These are phyloP conservation scores for Ectropis crepuscularia DNA, from an alignment of 2,888 invertebrate genomes.

Conservation along the genomic window DNA sequence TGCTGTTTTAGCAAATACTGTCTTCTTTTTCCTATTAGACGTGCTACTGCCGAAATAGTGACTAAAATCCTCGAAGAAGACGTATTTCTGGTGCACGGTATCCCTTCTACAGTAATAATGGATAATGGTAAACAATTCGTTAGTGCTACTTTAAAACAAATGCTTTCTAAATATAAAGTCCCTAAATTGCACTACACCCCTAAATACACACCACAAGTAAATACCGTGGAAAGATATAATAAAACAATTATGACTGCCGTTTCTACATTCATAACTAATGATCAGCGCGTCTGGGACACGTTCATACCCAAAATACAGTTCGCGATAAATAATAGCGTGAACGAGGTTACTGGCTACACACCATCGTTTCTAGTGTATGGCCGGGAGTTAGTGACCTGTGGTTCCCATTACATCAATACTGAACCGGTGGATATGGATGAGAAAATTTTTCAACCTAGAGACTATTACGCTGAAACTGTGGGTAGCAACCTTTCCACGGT, in stretches of 20 bases:
- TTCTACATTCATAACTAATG: slow-evolving; percentile 19
- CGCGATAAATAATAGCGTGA: slow-evolving; percentile 41
- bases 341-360: slow-evolving; percentile 39
- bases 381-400: slow-evolving; percentile 19
- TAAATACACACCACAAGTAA: slow-evolving; percentile 23
- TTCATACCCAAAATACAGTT: slow-evolving; percentile 39
- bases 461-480: slow-evolving; percentile 32
- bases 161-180: slow-evolving; percentile 41
- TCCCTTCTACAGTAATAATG: slow-evolving; percentile 42
- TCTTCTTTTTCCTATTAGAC: slow-evolving; percentile 32
- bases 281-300: slow-evolving; percentile 30
- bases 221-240: slow-evolving; percentile 42
- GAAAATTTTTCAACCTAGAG: slow-evolving; percentile 34
- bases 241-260: slow-evolving; percentile 39
- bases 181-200: slow-evolving; percentile 40
- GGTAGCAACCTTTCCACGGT: slow-evolving; percentile 9
- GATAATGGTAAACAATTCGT: slow-evolving; percentile 47
- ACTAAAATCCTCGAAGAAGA: slow-evolving; percentile 35
- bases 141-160: slow-evolving; percentile 9
- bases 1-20: slow-evolving; percentile 45
- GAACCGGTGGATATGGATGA: slow-evolving; percentile 27
- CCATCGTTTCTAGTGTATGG: slow-evolving; percentile 40
- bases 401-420: slow-evolving; percentile 28
- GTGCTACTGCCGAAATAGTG: slow-evolving; percentile 33
- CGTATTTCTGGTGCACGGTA: slow-evolving; percentile 47